Evolutionary conservation across 2,113 vertebrate genomes (phyloP), one percentile per base, ranked within the genome.

Genomic region (Pedionomus torquatus): DNA sequence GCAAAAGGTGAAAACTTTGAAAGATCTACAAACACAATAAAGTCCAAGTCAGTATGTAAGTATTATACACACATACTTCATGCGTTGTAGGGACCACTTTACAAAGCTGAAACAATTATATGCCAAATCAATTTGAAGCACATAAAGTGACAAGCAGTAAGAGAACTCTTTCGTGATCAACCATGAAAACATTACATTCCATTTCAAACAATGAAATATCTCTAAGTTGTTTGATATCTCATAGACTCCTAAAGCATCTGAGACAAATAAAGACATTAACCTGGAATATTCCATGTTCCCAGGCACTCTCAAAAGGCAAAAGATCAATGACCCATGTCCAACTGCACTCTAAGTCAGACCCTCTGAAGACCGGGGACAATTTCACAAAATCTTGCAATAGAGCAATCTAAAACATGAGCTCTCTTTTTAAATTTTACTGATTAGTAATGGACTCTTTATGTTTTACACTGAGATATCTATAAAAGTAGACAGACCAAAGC

Each of bases 11-110:
- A 68, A 44, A 63, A 55, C 13, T 79, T 74, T 2, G 13, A 5
- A 78, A 68, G 4, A 37, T 30, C 37, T 89, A 55, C 15, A 64
- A 82, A 86, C 35, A 28, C 1, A 69, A 24, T 5, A 2, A 68
- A 61, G 35, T 10, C 19, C 41, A 81, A 81, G 39, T 48, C 72
- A 84, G 69, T 30, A 87, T 23, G 33, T 30, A 90, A 65, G 25
- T 55, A 83, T 44, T 49, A 60, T 3, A 64, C 9, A 70, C 14
- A 44, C 0, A 0, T 10, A 39, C n/a, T 81, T 60, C 0, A 0
- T 37, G n/a, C 19, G 49, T 28, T 58, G 39, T 9, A 84, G 13
- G 5, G 35, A 20, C 48, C 79, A n/a, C 25, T 80, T 89, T 43
- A 75, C 31, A 89, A 79, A 84, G 52, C 52, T 8, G 9, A 79